These are phyloP conservation scores for Aphaenogaster ashmeadi DNA, from an alignment of 1,140 invertebrate species.

Conservation along the genomic window DNA sequence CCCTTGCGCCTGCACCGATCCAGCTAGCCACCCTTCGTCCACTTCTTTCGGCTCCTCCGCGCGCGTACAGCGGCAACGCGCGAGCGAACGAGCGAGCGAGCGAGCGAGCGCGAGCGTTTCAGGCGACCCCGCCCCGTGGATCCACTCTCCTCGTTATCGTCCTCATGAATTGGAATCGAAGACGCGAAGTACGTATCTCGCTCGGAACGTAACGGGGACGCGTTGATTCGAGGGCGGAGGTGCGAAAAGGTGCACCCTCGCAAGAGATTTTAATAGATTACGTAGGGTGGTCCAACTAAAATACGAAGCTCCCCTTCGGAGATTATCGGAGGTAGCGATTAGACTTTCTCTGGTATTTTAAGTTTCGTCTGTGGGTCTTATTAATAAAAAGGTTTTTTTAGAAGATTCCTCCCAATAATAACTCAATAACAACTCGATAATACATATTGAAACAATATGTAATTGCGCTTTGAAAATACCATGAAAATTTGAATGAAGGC, in stretches of 20 bases:
- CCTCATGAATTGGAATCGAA: constrained; percentile 31
- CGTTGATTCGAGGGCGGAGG: not conserved
- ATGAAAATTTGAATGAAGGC: not conserved
- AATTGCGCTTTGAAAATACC: not conserved
- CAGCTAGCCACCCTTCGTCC: constrained; percentile 54
- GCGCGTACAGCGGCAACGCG: not conserved
- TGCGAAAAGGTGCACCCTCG: not conserved
- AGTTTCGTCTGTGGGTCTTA: not conserved
- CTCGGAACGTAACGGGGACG: not conserved
- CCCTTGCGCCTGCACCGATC: constrained; percentile 52
- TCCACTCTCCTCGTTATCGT: constrained; percentile 33
- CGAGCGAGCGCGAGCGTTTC: not conserved
- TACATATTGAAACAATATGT: not conserved
- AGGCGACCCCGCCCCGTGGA: constrained; percentile 35
- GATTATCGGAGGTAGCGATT: not conserved
- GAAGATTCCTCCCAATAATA: not conserved
- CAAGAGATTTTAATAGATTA: constrained; percentile 7
- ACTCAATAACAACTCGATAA: not conserved
- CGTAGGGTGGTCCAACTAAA: not conserved
- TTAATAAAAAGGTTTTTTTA: not conserved
- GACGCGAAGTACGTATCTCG: not conserved
- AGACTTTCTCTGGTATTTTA: not conserved
- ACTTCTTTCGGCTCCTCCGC: constrained; percentile 55
- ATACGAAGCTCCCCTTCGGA: not conserved
- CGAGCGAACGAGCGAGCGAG: not conserved